Conservation (phyloP, 1,140 invertebrate genomes). For the Rhagoletis zephyria region DNA sequence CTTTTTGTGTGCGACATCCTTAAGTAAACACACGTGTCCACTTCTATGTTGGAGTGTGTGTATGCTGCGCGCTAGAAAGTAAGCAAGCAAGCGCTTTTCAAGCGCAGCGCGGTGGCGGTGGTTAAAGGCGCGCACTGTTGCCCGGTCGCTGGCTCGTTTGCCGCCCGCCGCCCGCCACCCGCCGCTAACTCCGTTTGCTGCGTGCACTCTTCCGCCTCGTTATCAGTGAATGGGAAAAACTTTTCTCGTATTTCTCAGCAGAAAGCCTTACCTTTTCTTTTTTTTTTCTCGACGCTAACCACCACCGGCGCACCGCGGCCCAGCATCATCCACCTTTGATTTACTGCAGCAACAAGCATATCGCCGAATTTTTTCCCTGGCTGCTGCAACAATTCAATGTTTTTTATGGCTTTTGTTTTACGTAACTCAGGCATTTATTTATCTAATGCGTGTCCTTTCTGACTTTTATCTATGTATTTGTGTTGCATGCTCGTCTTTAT, state of each 20-base stretch:
- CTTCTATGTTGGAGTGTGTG: neutral
- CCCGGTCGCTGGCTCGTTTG: neutral
- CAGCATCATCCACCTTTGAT: neutral
- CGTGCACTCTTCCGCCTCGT: neutral
- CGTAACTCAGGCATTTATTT: constrained; percentile 34
- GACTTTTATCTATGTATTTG: constrained; percentile 46
- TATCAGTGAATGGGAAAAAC: constrained; percentile 41
- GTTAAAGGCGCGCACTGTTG: neutral
- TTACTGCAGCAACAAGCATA: neutral
- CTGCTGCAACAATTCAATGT: neutral
- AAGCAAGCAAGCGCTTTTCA: neutral
- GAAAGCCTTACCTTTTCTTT: neutral
- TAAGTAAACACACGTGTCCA: neutral
- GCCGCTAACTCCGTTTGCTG: neutral
- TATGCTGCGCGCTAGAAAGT: constrained; percentile 5
- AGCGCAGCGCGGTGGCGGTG: too few species aligned
- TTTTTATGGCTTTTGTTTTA: constrained; percentile 51
- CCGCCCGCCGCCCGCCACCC: too few species aligned
- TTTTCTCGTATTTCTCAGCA: constrained; percentile 31
- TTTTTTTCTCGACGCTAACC: neutral
- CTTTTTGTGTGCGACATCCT: neutral
- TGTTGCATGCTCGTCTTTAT: constrained; percentile 26
- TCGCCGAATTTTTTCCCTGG: neutral
- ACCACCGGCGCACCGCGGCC: neutral
- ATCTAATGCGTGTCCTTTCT: constrained; percentile 47